A percentile compares a stretch with the other conserved stretches of the same genome.
These are phyloP conservation scores for Enteromius unitaeniatus DNA, from an alignment of 2,797 vertebrate species.

Conservation along the genomic window DNA sequence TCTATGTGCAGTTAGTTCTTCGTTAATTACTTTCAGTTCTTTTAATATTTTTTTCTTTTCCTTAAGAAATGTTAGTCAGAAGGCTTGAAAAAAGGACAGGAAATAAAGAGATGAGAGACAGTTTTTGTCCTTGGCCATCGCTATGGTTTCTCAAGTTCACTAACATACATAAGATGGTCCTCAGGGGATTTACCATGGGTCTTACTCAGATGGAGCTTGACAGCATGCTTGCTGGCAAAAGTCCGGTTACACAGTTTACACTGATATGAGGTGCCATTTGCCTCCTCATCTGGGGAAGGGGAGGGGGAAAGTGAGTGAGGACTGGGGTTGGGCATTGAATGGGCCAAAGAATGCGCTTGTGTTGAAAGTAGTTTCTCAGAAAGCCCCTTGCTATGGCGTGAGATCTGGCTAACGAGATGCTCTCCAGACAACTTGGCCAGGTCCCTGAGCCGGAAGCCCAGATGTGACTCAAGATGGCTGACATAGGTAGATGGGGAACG, in stretches of 20 bases:
- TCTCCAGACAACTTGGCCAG: constrained; percentile 94
- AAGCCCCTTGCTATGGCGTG: constrained; percentile 90
- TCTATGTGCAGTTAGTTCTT: constrained; percentile 86
- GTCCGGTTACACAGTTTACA: constrained; percentile 99
- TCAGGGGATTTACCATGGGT: constrained; percentile 98
- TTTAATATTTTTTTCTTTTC: constrained; percentile 58
- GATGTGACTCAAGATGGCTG: constrained; percentile 96
- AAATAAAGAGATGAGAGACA: constrained; percentile 63
- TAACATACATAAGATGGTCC: constrained; percentile 97
- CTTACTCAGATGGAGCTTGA: constrained; percentile 99
- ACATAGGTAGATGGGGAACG: constrained; percentile 98
- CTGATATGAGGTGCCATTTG: constrained; percentile 87
- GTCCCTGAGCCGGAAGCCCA: constrained; percentile 97
- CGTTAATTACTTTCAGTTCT: constrained; percentile 70
- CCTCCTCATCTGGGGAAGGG: constrained; percentile 91
- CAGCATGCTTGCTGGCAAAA: constrained; percentile 99
- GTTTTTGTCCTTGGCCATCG: constrained; percentile 74
- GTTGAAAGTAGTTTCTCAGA: constrained; percentile 91
- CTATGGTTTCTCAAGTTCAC: constrained; percentile 97
- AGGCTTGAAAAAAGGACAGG: constrained; percentile 74
- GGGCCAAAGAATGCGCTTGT: constrained; percentile 78
- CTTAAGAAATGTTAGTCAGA: constrained; percentile 74
- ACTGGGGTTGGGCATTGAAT: constrained; percentile 73
- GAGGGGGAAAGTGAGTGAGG: constrained; percentile 73
- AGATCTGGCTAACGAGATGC: constrained; percentile 92